Percentiles rank a stretch among this genome's conserved stretches.
Evolutionary conservation across 2,888 invertebrate genomes (phyloP).

Genomic region (Cataglyphis altisquamis): DNA sequence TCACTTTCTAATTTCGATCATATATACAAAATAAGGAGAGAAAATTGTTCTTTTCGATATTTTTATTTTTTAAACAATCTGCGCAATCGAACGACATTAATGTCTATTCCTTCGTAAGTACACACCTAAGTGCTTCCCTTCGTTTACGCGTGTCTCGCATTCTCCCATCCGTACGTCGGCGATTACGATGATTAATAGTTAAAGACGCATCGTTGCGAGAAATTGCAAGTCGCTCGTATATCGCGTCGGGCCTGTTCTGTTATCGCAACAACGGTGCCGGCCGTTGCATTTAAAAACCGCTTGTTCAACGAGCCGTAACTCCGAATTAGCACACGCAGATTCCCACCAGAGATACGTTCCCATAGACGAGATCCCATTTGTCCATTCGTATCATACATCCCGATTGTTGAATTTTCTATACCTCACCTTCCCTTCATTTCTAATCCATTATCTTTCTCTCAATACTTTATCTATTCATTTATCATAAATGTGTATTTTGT

Average conservation of each 20-base stretch:
- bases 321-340: conserved; percentile 70
- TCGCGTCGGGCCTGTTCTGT: conserved; percentile 37
- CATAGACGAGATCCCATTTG: conserved; percentile 49
- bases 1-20: not conserved
- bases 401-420: conserved; percentile 2
- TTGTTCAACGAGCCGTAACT: conserved; percentile 71
- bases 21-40: not conserved
- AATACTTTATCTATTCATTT: conserved; percentile 10
- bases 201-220: conserved; percentile 48
- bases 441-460: conserved; percentile 3
- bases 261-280: conserved; percentile 48
- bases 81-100: not conserved
- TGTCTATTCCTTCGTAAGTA: not conserved
- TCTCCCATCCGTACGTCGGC: conserved; percentile 13
- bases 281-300: conserved; percentile 64
- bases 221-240: conserved; percentile 44
- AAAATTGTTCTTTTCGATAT: not conserved
- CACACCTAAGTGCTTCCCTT: not conserved
- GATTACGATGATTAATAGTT: conserved; percentile 38
- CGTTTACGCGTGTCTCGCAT: not conserved
- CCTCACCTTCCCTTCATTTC: not conserved
- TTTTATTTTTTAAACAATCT: not conserved
- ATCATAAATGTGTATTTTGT: not conserved
- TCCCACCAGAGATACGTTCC: conserved; percentile 62
- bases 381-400: not conserved